A percentile compares a stretch with the other conserved stretches of the same genome.
Conservation (phyloP, 2,888 invertebrate species). For the Pristionchus fissidentatus region DNA sequence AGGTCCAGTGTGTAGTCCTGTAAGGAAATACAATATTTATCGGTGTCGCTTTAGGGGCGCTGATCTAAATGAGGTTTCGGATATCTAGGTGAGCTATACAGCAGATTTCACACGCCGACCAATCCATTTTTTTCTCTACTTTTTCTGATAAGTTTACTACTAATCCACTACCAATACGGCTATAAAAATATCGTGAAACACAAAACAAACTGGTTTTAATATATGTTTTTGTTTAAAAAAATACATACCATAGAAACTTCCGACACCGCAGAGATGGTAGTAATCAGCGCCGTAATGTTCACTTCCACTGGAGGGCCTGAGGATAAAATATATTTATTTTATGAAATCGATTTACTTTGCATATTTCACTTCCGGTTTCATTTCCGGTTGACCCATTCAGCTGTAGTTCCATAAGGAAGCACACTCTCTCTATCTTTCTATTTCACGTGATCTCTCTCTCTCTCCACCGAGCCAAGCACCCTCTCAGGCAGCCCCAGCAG, state of each 20-base stretch:
- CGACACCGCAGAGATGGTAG: constrained; percentile 75
- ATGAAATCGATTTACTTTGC: not conserved
- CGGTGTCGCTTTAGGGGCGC: not conserved
- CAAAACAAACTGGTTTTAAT: not conserved
- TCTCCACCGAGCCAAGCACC: too few species aligned
- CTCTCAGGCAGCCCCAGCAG: too few species aligned
- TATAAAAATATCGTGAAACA: not conserved
- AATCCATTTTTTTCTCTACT: too few species aligned
- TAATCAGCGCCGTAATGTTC: constrained; percentile 73
- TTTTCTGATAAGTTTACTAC: too few species aligned
- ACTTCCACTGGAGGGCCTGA: constrained; percentile 74
- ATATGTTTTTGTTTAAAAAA: too few species aligned
- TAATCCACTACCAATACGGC: too few species aligned
- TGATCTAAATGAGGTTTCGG: not conserved
- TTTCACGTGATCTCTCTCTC: not conserved
- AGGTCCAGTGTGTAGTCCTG: constrained; percentile 75
- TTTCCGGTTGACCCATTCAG: not conserved
- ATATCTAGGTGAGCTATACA: not conserved
- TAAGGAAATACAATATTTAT: not conserved
- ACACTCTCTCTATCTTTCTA: not conserved
- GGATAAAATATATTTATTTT: constrained; percentile 46
- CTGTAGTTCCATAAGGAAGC: too few species aligned
- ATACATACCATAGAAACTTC: constrained; percentile 74
- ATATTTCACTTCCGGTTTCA: not conserved
- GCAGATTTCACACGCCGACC: not conserved